Base-by-base conservation (phyloP, 2,888 invertebrate species). In the Hyposoter dolosus region DNA sequence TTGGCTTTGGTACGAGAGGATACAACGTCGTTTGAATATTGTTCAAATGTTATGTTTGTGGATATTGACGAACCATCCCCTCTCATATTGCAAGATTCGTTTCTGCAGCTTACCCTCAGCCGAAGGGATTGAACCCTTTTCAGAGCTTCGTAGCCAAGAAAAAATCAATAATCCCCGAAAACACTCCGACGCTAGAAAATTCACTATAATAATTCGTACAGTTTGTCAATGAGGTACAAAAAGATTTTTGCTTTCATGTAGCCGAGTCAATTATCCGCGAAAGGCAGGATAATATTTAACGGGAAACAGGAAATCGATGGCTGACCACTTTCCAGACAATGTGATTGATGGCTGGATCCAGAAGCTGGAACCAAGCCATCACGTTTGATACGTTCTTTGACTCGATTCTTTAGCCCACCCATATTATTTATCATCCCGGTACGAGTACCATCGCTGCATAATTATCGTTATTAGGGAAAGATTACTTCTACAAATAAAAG, bases 1-100 rank as follows among this genome's bases (percentile, higher is more conserved):
- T 89, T 88, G 88, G 82, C 87, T 87, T 53, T 74, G 81, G 63
- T 87, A 84, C 88, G 65, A 63, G 83, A 77, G 77, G 53, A 32
- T n/a, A 65, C 23, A 50, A 35, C 43, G 23, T 28, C 47, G 23
- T 43, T 60, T 60, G 28, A 60, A 60, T 60, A 60, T n/a, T 19
- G 19, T 71, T 23, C 56, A 35, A 35, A 60, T 75, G 28, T 15
- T 68, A 45, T 71, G 19, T 78, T 15, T 60, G 74, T 40, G 32
- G 53, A 82, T 56, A 66, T 75, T 50, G 77, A 77, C 50, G 60
- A 56, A 63, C 15, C 47, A 47, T 47, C 15, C 28, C 28, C 60
- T 28, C 15, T 23, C 60, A 23, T 15, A 28, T 60, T 60, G 60
- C 60, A 60, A 60, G 60, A 60, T 28, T 60, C 28, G 28, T 28